Conservation (phyloP, 1,140 invertebrate species). For the Tetraneura akinire region DNA sequence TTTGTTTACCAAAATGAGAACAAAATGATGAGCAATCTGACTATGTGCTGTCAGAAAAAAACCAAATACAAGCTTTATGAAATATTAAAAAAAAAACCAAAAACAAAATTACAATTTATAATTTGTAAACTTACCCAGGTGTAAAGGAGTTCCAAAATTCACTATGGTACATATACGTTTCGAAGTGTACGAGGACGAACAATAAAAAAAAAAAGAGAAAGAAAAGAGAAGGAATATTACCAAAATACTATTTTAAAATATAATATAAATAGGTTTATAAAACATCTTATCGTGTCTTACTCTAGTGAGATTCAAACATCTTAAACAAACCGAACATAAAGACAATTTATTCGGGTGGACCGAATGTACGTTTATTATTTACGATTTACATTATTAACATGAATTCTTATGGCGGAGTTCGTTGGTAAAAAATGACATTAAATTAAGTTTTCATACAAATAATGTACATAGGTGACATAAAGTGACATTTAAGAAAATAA, state of each 20-base stretch:
- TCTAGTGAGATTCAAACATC: not conserved
- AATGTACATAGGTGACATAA: too few relatives aligned
- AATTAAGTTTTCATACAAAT: not conserved
- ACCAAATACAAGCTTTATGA: slow-evolving; percentile 47
- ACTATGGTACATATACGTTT: slow-evolving; percentile 64
- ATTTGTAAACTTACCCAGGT: slow-evolving; percentile 83
- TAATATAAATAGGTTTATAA: slow-evolving; percentile 23
- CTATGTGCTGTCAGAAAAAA: slow-evolving; percentile 51
- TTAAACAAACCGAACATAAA: slow-evolving; percentile 24
- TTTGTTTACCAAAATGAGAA: slow-evolving; percentile 44
- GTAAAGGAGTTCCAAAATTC: slow-evolving; percentile 96
- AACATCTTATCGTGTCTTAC: slow-evolving; percentile 38
- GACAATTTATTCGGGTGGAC: not conserved
- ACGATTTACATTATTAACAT: not conserved
- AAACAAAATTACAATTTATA: slow-evolving; percentile 52
- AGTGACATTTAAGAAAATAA: not conserved
- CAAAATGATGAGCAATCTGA: slow-evolving; percentile 50
- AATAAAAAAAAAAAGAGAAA: slow-evolving; percentile 60
- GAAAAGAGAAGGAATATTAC: slow-evolving; percentile 54
- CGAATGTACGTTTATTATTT: not conserved
- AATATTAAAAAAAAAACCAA: slow-evolving; percentile 51
- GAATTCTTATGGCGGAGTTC: slow-evolving; percentile 40
- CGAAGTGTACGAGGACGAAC: slow-evolving; percentile 56
- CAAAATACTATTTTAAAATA: slow-evolving; percentile 51
- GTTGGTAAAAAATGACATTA: not conserved